Conservation (phyloP, 2,888 invertebrate genomes). For the Willowsia nigromaculata region DNA sequence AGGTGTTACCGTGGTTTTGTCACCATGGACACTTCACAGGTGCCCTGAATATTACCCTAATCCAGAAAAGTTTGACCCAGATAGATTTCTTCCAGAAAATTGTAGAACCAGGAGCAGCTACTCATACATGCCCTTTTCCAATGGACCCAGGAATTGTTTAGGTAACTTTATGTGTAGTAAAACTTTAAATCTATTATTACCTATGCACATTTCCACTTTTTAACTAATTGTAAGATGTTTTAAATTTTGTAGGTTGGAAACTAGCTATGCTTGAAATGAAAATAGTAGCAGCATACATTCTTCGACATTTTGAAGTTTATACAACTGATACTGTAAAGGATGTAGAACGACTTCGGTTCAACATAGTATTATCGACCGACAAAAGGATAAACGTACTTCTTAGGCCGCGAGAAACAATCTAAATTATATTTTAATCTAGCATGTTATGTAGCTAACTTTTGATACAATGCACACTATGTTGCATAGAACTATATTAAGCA, state of each 20-base stretch:
- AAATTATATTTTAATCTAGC: too few relatives aligned
- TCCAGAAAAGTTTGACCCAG: slow-evolving; percentile 26
- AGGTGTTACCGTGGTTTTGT: background rate
- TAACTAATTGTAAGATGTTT: background rate
- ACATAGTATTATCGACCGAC: background rate
- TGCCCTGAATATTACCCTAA: background rate
- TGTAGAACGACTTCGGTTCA: background rate
- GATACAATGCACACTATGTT: too few relatives aligned
- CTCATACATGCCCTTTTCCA: background rate
- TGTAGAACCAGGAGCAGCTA: background rate
- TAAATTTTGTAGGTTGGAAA: background rate
- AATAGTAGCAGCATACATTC: background rate
- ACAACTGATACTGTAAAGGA: background rate
- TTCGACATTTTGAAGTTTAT: background rate
- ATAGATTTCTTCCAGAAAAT: slow-evolving; percentile 5
- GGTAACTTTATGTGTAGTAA: background rate
- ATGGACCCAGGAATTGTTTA: background rate
- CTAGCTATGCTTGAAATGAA: slow-evolving; percentile 5
- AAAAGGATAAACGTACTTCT: background rate
- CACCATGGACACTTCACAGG: background rate
- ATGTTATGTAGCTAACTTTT: too few relatives aligned
- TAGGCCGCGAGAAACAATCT: background rate
- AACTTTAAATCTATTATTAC: background rate
- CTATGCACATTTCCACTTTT: background rate
- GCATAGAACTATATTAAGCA: too few relatives aligned